Percentiles rank a stretch among this genome's conserved stretches.
Evolutionary conservation across 1,140 invertebrate genomes (phyloP).

Genomic region (Philopotamus ludificatus): DNA sequence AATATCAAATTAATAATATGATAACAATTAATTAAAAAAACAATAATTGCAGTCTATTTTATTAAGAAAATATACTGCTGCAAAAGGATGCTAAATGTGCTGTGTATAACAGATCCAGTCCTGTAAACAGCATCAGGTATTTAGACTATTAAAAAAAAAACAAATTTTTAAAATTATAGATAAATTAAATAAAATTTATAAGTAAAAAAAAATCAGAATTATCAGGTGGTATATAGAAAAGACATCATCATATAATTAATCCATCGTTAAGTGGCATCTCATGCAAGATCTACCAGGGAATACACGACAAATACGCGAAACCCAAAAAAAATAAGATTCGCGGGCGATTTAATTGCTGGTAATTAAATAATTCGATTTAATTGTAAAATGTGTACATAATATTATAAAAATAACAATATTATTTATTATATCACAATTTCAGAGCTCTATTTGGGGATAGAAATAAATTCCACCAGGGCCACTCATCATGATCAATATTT

Average conservation of each 20-base stretch:
- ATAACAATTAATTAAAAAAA: too few relatives aligned
- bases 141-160: too few relatives aligned
- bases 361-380: background rate
- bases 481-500: background rate
- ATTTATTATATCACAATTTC: too few relatives aligned
- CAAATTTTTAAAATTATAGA: too few relatives aligned
- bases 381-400: background rate
- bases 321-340: slow-evolving; percentile 7
- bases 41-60: too few relatives aligned
- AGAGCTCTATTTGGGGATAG: slow-evolving; percentile 2
- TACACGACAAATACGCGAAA: slow-evolving; percentile 5
- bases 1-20: too few relatives aligned
- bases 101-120: too few relatives aligned
- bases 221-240: slow-evolving; percentile 9
- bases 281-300: background rate
- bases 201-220: too few relatives aligned
- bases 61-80: too few relatives aligned
- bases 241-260: slow-evolving; percentile 10
- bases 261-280: slow-evolving; percentile 2
- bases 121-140: too few relatives aligned
- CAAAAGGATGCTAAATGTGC: too few relatives aligned
- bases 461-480: background rate
- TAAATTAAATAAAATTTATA: too few relatives aligned
- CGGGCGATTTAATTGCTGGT: slow-evolving; percentile 2
- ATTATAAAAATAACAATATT: background rate